Evolutionary conservation across 2,888 invertebrate genomes (phyloP).

Genomic region (Acholoe squamosa): DNA sequence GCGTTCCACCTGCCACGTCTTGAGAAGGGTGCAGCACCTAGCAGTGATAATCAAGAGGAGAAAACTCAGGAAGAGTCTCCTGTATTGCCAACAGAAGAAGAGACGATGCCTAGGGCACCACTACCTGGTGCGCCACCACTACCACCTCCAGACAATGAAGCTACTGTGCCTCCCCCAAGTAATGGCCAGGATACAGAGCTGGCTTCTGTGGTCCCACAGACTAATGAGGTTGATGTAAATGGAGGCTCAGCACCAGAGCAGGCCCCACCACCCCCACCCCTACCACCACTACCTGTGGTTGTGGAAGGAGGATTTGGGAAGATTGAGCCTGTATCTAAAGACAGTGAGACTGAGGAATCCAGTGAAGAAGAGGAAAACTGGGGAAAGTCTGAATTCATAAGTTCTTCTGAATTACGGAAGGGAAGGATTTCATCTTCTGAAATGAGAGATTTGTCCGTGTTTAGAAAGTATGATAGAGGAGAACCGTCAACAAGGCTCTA

Average conservation of each 20-base stretch:
- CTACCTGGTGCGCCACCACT: not conserved
- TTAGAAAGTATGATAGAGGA: conserved; percentile 93
- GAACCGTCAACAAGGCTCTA: conserved; percentile 93
- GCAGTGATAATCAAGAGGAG: not conserved
- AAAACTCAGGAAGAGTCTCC: not conserved
- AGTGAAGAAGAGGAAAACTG: conserved; percentile 74
- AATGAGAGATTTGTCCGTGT: conserved; percentile 88
- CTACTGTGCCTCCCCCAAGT: too few relatives aligned
- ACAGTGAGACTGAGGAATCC: conserved; percentile 69
- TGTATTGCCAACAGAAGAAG: not conserved
- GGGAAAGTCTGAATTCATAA: conserved; percentile 84
- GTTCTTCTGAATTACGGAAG: conserved; percentile 87
- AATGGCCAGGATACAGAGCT: too few relatives aligned
- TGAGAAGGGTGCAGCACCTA: conserved; percentile 49
- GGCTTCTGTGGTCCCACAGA: not conserved
- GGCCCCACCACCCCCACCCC: not conserved
- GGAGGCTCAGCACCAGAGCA: not conserved
- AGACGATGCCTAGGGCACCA: not conserved
- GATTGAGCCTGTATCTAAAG: conserved; percentile 74
- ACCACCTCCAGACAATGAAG: not conserved
- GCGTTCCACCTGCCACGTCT: conserved; percentile 72
- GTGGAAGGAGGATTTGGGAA: conserved; percentile 79
- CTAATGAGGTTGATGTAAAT: not conserved
- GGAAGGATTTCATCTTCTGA: conserved; percentile 88
- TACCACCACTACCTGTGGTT: conserved; percentile 34